phyloP scores from a whole-genome alignment of 2,113 vertebrate genomes.

The Dasyornis broadbenti region DNA sequence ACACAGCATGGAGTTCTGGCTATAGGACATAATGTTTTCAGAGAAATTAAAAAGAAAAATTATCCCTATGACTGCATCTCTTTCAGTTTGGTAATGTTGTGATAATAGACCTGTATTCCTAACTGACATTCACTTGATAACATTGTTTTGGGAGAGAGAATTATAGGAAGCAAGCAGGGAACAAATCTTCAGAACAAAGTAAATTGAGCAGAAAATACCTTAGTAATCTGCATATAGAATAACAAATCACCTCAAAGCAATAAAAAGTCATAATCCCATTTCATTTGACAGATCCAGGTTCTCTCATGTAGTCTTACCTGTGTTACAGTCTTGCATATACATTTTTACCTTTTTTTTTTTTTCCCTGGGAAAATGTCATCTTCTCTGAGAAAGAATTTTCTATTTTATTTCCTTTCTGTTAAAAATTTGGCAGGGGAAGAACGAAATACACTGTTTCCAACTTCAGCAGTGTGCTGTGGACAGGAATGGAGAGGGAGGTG shows the following conservation, averaged over 20 bases:
- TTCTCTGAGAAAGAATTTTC: not conserved
- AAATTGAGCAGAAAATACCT: slow-evolving; percentile 46
- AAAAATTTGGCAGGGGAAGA: not conserved
- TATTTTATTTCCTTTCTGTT: not conserved
- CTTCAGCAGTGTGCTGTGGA: not conserved
- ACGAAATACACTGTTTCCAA: not conserved
- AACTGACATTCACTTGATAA: slow-evolving; percentile 23
- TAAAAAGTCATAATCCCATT: not conserved
- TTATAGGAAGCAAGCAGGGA: not conserved
- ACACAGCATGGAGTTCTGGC: not conserved
- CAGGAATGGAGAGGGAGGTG: not conserved
- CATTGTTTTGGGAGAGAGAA: not conserved
- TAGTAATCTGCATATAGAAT: slow-evolving; percentile 7
- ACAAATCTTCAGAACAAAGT: slow-evolving; percentile 25
- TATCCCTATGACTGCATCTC: not conserved
- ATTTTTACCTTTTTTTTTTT: not conserved
- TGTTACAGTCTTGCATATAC: not conserved
- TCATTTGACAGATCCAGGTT: not conserved
- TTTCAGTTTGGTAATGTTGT: not conserved
- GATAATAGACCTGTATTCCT: slow-evolving; percentile 29
- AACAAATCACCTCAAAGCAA: slow-evolving; percentile 15
- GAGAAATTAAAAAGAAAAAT: slow-evolving; percentile 41
- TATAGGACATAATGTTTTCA: slow-evolving; percentile 24
- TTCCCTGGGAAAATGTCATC: not conserved
- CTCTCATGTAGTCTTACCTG: not conserved